These are phyloP conservation scores for Trissolcus basalis DNA, from an alignment of 1,140 invertebrate genomes.

Conservation along the genomic window DNA sequence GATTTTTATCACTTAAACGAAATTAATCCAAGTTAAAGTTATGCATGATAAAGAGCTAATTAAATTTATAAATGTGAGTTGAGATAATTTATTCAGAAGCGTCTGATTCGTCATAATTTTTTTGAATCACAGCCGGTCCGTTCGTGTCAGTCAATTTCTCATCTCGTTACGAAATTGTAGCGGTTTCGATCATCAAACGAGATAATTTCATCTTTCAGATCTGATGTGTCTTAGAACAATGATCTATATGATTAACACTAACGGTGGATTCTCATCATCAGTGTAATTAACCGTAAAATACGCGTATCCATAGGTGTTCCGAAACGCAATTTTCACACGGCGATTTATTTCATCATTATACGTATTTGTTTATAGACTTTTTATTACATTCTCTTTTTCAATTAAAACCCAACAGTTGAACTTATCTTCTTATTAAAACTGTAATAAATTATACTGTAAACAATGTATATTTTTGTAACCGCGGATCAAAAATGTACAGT, in stretches of 20 bases:
- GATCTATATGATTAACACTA: constrained; percentile 43
- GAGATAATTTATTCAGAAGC: constrained; percentile 12
- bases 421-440: not conserved
- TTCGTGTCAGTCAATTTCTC: constrained; percentile 10
- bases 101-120: constrained; percentile 19
- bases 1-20: too few species aligned
- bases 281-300: constrained; percentile 47
- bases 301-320: constrained; percentile 24
- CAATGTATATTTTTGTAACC: too few species aligned
- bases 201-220: constrained; percentile 42
- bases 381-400: not conserved
- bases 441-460: too few species aligned
- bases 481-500: too few species aligned
- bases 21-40: too few species aligned
- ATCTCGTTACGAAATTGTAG: constrained; percentile 13
- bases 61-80: constrained; percentile 10
- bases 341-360: constrained; percentile 28
- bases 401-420: not conserved
- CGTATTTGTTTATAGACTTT: not conserved
- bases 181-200: constrained; percentile 20
- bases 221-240: constrained; percentile 46
- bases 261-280: constrained; percentile 42
- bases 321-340: constrained; percentile 29
- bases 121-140: not conserved
- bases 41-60: too few species aligned